Base-by-base conservation (phyloP, 35 echinoderm and acorn worm species). In the Holothuria glaberrima region DNA sequence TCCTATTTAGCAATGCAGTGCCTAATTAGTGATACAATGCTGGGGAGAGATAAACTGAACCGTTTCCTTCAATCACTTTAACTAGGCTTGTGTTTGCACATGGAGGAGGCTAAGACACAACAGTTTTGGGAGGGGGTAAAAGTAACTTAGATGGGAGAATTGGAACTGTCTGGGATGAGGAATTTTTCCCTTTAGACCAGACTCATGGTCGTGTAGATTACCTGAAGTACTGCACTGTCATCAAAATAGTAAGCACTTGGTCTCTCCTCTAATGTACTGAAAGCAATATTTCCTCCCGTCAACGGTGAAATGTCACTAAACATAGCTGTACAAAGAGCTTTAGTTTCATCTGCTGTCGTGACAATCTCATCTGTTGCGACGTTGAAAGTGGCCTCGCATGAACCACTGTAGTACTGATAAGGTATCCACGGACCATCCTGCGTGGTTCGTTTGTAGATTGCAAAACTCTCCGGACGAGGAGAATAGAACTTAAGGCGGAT, bases 291-390 rank as follows among this genome's bases (percentile, higher is more conserved):
- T 44, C 97, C 97, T 24, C 97, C 97, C 20, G 97, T 99, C 20
- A 95, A 82, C 19, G 97, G 97, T 18, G 97, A 99, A 63, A 99
- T 99, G 71, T 99, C 94, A 81, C 97, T 99, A 68, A 95, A 99
- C 62, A 95, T 91, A 25, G 88, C 89, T 18, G 97, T 95, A 69
- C 97, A 99, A 0, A 99, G 69, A 27, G 91, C 93, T 71, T 71
- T 88, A 5, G 93, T 95, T 62, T 99, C 97, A 58, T 95, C 94
- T 10, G n/a, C 31, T 38, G 17, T 30, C 17, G 86, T 92, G 58
- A 94, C 94, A 58, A 92, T 76, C 50, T 87, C 91, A 20, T 83
- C 68, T 5, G 30, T 71, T 2, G 52, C 66, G 22, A 93, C 58
- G 12, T 61, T 74, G 67, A 93, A 95, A 17, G 93, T 93, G 13